Evolutionary conservation across 2,888 invertebrate genomes (phyloP), one percentile per base, ranked within the genome.

Genomic region (Lasioglossum pauxillum): DNA sequence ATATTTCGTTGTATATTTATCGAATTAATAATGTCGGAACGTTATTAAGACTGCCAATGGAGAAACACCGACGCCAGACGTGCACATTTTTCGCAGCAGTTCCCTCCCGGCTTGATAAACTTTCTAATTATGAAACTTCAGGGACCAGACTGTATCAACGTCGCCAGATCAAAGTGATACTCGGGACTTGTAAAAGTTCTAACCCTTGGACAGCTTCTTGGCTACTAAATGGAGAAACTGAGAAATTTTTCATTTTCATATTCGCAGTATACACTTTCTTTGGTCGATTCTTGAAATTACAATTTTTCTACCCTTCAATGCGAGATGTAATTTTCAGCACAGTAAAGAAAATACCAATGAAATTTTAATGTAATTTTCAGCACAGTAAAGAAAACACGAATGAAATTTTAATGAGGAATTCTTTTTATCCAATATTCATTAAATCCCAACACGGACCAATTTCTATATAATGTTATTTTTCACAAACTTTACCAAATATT

Each of bases 91-190:
- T 80, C 85, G 74, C 16, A 31, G 46, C 81, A 75, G 74, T 80
- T 81, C 64, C 74, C 46, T 73, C 57, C 49, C 14, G 72, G 16
- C 19, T 69, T 46, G 85, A 77, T 85, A 86, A 86, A 86, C 86
- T 85, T 86, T 82, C 73, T 86, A 82, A 85, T 86, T 86, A 79
- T 74, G 73, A 86, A 86, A 86, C 78, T 86, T 86, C 38, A 19
- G n/a, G 12, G 49, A 12, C 27, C 44, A 49, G 76, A 76, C 73
- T 71, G 67, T 85, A 85, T 85, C 75, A 75, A 60, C 72, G 35
- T 16, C 57, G 12, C 8, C 76, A 75, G 60, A 78, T 85, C 78
- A 85, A 86, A 81, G 75, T 44, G 85, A 82, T 85, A 79, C 82
- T 74, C 77, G 44, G 57, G 76, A 86, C 74, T 44, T 72, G 81